Evolutionary conservation across 2,113 vertebrate genomes (phyloP).

Genomic region (Nerophis lumbriciformis): DNA sequence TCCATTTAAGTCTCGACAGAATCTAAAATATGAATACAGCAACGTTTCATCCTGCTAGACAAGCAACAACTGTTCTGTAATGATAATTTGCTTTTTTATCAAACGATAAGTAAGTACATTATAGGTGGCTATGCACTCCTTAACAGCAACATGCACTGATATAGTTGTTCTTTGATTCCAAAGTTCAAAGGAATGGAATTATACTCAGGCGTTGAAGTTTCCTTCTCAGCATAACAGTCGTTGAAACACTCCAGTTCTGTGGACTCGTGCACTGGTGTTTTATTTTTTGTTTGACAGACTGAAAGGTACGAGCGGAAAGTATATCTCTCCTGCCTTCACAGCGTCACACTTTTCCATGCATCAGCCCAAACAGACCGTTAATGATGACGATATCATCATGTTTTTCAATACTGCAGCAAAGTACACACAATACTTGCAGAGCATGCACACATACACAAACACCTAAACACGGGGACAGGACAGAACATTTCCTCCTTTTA

Average conservation of each 20-base stretch:
- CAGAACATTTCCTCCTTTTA: conserved; percentile 2
- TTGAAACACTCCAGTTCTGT: not conserved
- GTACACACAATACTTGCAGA: not conserved
- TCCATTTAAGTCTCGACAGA: not conserved
- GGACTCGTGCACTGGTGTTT: not conserved
- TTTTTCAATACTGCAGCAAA: conserved; percentile 8
- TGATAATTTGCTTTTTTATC: not conserved
- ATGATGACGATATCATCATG: conserved; percentile 2
- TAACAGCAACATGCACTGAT: not conserved
- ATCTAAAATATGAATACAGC: not conserved
- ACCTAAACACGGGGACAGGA: not conserved
- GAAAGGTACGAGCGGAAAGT: not conserved
- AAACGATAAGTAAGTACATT: not conserved
- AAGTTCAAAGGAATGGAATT: not conserved
- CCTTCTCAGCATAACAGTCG: not conserved
- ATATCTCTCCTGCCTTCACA: not conserved
- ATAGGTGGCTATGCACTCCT: not conserved
- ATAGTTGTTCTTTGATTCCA: not conserved
- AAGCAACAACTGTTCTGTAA: not conserved
- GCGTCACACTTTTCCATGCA: conserved; percentile 1
- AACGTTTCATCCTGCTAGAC: too few species aligned
- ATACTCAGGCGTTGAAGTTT: not conserved
- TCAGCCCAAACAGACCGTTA: conserved; percentile 2
- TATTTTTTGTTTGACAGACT: not conserved
- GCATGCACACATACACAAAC: not conserved